These are phyloP conservation scores for Acleris holmiana DNA, from an alignment of 2,888 invertebrate species.

Conservation along the genomic window DNA sequence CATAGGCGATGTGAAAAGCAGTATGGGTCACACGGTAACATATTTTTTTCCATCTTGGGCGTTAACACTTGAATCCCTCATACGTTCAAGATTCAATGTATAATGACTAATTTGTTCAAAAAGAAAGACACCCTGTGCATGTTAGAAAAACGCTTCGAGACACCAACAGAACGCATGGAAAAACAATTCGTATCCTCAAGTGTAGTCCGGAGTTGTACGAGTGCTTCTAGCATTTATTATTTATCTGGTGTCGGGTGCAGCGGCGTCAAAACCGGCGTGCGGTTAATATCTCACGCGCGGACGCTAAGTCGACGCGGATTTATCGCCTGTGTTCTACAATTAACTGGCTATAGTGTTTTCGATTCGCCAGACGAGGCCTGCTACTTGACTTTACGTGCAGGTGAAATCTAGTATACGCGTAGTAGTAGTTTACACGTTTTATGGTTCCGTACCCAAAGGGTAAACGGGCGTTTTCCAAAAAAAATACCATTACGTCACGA, in stretches of 20 bases:
- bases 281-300: conserved; percentile 81
- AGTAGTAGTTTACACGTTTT: too few species aligned
- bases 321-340: conserved; percentile 79
- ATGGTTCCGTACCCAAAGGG: too few species aligned
- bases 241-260: conserved; percentile 64
- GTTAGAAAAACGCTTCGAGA: neutral
- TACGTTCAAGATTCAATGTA: too few species aligned
- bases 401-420: too few species aligned
- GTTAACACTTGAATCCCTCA: too few species aligned
- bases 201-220: conserved; percentile 43
- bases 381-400: neutral
- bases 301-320: conserved; percentile 80
- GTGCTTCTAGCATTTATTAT: conserved; percentile 64
- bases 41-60: too few species aligned
- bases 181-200: conserved; percentile 26
- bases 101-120: too few species aligned
- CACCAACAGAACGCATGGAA: conserved; percentile 6
- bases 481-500: too few species aligned
- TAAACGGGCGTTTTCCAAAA: too few species aligned
- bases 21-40: too few species aligned
- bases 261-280: conserved; percentile 75
- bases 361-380: neutral
- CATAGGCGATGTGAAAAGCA: too few species aligned
- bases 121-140: too few species aligned
- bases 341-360: conserved; percentile 57